Percentiles rank a stretch among this genome's conserved stretches.
These are phyloP conservation scores for Ciona savignyi DNA, from an alignment of 23 tunicate species.

Conservation along the genomic window DNA sequence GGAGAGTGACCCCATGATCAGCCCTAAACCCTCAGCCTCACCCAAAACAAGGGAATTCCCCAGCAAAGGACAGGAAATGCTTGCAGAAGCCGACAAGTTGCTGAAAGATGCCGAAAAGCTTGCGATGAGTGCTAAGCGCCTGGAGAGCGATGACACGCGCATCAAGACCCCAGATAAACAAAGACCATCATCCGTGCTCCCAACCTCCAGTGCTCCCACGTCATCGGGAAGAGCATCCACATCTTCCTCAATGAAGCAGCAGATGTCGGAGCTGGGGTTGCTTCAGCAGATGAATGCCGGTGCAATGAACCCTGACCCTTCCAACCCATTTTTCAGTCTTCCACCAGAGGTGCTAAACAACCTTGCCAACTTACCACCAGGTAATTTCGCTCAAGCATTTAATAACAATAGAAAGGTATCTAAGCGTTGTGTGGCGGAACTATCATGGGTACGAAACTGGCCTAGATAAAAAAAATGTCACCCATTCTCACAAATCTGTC, in stretches of 20 bases:
- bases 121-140: slow-evolving; percentile 9
- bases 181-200: slow-evolving; percentile 9
- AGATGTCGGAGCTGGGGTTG: slow-evolving; percentile 34
- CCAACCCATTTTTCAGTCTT: slow-evolving; percentile 27
- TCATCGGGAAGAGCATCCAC: slow-evolving; percentile 6
- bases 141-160: slow-evolving; percentile 5
- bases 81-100: slow-evolving; percentile 36
- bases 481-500: neutral
- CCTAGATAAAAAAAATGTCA: neutral
- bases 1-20: slow-evolving; percentile 2
- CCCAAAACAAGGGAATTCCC: slow-evolving; percentile 10
- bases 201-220: slow-evolving; percentile 18
- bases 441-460: neutral
- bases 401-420: neutral
- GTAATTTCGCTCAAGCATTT: neutral
- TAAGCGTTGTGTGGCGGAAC: neutral
- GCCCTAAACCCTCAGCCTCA: slow-evolving; percentile 15
- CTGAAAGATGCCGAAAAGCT: slow-evolving; percentile 36
- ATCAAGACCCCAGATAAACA: slow-evolving; percentile 29
- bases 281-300: slow-evolving; percentile 40
- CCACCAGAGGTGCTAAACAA: slow-evolving; percentile 48
- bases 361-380: slow-evolving; percentile 42
- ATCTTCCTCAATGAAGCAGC: slow-evolving; percentile 28
- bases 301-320: slow-evolving; percentile 20
- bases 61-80: slow-evolving; percentile 8